Conservation (phyloP, 2,113 vertebrate genomes). For the Platysteira castanea region DNA sequence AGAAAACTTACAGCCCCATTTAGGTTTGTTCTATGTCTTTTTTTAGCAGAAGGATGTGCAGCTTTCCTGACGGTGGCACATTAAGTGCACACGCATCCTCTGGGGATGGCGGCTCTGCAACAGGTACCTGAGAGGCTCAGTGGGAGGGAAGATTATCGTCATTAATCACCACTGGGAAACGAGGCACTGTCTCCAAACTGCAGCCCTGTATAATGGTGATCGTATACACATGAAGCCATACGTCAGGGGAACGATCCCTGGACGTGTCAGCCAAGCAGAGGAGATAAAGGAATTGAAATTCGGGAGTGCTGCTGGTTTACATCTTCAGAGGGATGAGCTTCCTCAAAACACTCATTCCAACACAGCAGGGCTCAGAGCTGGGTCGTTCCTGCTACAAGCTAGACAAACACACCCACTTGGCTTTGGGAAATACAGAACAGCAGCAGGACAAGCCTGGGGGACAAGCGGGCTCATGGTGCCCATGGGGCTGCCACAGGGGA, state of each 20-base stretch:
- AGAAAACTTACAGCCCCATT: not conserved
- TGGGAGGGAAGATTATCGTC: not conserved
- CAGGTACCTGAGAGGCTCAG: not conserved
- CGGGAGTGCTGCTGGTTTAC: not conserved
- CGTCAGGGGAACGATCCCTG: not conserved
- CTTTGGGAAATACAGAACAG: not conserved
- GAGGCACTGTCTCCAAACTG: not conserved
- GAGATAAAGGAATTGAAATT: not conserved
- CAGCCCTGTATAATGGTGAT: not conserved
- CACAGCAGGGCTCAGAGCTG: not conserved
- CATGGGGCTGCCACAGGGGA: not conserved
- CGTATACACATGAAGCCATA: not conserved
- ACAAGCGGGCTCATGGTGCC: not conserved
- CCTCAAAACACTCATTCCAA: accelerated
- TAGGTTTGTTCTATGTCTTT: not conserved
- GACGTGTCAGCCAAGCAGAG: not conserved
- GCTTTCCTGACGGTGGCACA: not conserved
- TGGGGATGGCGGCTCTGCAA: not conserved
- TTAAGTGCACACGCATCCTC: not conserved
- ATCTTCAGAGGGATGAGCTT: not conserved
- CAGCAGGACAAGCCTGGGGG: not conserved
- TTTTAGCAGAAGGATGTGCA: not conserved
- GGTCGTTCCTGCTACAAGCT: accelerated
- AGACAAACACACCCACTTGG: not conserved
- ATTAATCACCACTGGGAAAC: not conserved